Evolutionary conservation across 2,113 vertebrate species (phyloP).

Genomic region (Lampris incognitus): DNA sequence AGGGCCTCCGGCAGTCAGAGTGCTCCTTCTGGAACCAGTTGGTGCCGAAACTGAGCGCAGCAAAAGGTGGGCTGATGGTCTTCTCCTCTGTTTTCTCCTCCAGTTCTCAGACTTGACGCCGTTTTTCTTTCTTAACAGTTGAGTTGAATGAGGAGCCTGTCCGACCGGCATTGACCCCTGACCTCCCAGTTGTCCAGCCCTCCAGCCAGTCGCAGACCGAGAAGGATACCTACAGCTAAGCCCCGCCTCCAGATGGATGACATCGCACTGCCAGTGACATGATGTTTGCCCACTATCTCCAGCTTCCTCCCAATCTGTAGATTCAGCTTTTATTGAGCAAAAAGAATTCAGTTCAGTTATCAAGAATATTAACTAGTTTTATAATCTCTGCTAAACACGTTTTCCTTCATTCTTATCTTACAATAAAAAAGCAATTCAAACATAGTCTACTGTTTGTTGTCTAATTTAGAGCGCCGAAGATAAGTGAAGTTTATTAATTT

Average conservation of each 20-base stretch:
- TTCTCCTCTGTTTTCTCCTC: not conserved
- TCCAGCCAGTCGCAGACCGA: constrained; percentile 49
- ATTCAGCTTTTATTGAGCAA: not conserved
- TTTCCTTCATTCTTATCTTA: not conserved
- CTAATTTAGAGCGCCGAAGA: too few species aligned
- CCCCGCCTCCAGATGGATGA: not conserved
- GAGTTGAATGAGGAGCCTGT: constrained; percentile 40
- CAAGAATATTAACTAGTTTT: not conserved
- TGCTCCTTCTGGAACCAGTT: constrained; percentile 74
- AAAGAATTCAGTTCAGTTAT: not conserved
- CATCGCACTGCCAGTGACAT: not conserved
- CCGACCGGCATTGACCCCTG: constrained; percentile 1
- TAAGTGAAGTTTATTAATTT: too few species aligned
- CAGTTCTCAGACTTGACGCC: not conserved
- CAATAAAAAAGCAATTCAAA: not conserved
- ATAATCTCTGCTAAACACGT: not conserved
- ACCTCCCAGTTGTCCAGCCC: constrained; percentile 37
- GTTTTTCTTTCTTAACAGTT: constrained; percentile 18
- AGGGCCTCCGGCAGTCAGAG: constrained; percentile 47
- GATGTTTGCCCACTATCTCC: too few species aligned
- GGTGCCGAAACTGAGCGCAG: constrained; percentile 27
- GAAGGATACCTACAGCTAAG: constrained; percentile 62
- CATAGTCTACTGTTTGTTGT: not conserved
- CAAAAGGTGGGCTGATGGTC: constrained; percentile 18
- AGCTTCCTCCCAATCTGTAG: too few species aligned